Conservation (phyloP, 2,888 invertebrate genomes). For the Malacosoma neustria region DNA sequence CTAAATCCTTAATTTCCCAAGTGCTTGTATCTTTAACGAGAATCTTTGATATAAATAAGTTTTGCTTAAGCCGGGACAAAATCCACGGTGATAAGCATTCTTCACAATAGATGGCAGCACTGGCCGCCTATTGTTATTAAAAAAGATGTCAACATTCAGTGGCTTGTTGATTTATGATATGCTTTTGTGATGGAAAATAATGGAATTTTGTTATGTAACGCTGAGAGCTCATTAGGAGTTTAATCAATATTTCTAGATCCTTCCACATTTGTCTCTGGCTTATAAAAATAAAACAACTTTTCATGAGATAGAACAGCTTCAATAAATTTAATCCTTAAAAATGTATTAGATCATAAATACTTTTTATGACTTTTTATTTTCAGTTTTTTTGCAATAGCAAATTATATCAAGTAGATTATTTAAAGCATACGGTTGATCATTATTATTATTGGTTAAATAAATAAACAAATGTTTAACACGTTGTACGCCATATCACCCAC, state of each 20-base stretch:
- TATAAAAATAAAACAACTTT: no score
- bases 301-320: no score
- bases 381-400: no score
- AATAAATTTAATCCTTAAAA: no score
- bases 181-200: conserved; percentile 39
- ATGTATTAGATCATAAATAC: no score
- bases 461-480: no score
- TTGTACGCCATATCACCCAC: no score
- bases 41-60: conserved; percentile 1
- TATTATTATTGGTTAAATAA: no score
- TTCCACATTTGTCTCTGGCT: no score
- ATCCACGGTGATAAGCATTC: not conserved
- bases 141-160: conserved; percentile 54
- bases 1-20: conserved; percentile 1
- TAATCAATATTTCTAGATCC: not conserved
- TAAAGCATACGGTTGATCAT: no score
- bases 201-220: conserved; percentile 47
- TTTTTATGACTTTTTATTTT: no score
- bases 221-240: conserved; percentile 39
- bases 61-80: not conserved
- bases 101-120: conserved; percentile 28
- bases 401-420: no score
- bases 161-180: conserved; percentile 43
- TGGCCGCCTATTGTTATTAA: conserved; percentile 44
- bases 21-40: conserved; percentile 1